Evolutionary conservation across 2,888 invertebrate species (phyloP).

Genomic region (Glaucopsyche alexis): DNA sequence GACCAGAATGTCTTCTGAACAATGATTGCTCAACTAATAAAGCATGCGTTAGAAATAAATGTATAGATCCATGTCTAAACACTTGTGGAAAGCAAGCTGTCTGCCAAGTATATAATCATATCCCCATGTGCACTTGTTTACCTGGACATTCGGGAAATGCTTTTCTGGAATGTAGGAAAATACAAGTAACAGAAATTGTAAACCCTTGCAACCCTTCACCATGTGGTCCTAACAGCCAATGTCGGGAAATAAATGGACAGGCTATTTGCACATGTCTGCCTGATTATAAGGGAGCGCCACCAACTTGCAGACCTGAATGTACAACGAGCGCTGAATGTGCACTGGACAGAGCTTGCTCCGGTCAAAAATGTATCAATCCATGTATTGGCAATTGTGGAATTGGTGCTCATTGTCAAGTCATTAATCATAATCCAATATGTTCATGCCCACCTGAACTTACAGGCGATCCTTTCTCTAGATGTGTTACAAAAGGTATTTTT

Average conservation of each 20-base stretch:
- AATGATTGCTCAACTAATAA: slow-evolving; percentile 85
- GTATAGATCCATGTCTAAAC: slow-evolving; percentile 87
- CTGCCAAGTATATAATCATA: slow-evolving; percentile 84
- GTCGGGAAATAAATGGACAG: slow-evolving; percentile 83
- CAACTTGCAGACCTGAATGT: slow-evolving; percentile 86
- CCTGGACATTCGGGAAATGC: slow-evolving; percentile 84
- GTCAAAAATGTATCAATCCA: slow-evolving; percentile 85
- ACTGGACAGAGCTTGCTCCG: slow-evolving; percentile 83
- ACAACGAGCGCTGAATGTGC: slow-evolving; percentile 84
- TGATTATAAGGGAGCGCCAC: slow-evolving; percentile 85
- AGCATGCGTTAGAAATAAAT: slow-evolving; percentile 87
- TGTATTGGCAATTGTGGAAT: slow-evolving; percentile 87
- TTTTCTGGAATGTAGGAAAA: slow-evolving; percentile 81
- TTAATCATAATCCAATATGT: slow-evolving; percentile 87
- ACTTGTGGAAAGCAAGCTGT: slow-evolving; percentile 87
- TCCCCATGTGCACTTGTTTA: slow-evolving; percentile 81
- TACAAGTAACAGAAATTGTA: slow-evolving; percentile 55
- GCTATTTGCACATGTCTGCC: slow-evolving; percentile 85
- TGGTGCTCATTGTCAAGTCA: slow-evolving; percentile 85
- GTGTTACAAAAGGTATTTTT: slow-evolving; percentile 79
- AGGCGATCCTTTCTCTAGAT: slow-evolving; percentile 87
- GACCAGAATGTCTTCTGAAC: slow-evolving; percentile 90
- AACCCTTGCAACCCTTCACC: slow-evolving; percentile 85
- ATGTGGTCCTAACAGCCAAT: slow-evolving; percentile 86
- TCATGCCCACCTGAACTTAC: slow-evolving; percentile 83